Evolutionary conservation across 1,140 invertebrate species (phyloP), one percentile per base, ranked within the genome.

Genomic region (Oreohelix idahoensis): DNA sequence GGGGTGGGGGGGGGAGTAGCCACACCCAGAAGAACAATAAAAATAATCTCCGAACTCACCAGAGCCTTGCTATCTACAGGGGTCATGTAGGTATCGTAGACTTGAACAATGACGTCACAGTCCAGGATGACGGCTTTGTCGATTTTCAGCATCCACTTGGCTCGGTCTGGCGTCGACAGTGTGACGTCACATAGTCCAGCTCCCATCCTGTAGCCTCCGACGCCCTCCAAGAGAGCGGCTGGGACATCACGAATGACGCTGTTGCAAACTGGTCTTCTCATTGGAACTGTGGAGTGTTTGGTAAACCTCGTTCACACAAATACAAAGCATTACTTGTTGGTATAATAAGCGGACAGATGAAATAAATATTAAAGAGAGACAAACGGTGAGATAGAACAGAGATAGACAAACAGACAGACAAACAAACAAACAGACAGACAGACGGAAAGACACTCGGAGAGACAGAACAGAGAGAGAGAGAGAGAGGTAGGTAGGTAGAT

Each of bases 161-260:
- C 42, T 8, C 51, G 36, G 32, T 45, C 49, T 39, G 79, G 53
- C 10, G 79, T 26, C 0, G 79, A 51, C 63, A 81, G 42, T 15
- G 84, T 84, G 58, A 84, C 49, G n/a, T 84, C 84, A 81, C 84
- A 84, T 2, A 81, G 45, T 5, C 70, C 79, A 20, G n/a, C 2
- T 23, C 53, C 36, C 53, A 79, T 69, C 17, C 8, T 38, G 58
- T 39, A 36, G 13, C 26, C 38, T n/a, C 23, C 29, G 11, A n/a
- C 26, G 8, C 51, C n/a, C 36, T 45, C 35, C 23, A 51, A 32
- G 11, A 82, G 13, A 75, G 45, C 51, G 1, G 63, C 32, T 26
- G 63, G 42, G 0, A 77, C 36, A 4, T 45, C 29, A 10, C 38
- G 71, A 36, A 42, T 29, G 2, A 73, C 2, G 38, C 71, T 73